phyloP scores from a whole-genome alignment of 1,140 invertebrate genomes.

The Gryllus bimaculatus region DNA sequence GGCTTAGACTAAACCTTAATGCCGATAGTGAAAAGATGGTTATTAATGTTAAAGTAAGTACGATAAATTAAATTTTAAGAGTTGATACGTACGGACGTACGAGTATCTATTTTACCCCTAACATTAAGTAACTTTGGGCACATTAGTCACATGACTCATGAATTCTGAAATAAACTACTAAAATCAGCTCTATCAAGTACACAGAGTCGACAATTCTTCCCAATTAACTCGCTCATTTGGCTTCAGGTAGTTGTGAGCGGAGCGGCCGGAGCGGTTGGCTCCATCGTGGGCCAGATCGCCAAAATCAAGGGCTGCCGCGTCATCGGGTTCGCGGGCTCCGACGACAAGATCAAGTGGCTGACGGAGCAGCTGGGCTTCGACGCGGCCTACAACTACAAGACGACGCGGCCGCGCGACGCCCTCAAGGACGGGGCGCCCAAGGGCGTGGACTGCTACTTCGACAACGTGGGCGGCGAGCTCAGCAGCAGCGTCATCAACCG shows the following conservation, averaged over 20 bases:
- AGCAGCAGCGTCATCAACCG: conserved; percentile 32
- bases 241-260: conserved; percentile 40
- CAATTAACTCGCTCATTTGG: no score
- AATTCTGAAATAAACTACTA: no score
- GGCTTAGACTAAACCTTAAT: no score
- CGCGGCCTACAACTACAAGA: conserved; percentile 52
- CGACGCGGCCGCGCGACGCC: conserved; percentile 36
- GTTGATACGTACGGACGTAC: no score
- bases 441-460: conserved; percentile 32
- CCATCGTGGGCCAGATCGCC: conserved; percentile 51
- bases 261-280: conserved; percentile 51
- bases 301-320: conserved; percentile 45
- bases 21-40: no score
- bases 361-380: conserved; percentile 49
- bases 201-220: no score
- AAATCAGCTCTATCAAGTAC: no score
- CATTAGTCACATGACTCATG: no score
- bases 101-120: no score
- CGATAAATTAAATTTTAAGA: no score
- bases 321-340: conserved; percentile 49
- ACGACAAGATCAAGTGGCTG: conserved; percentile 52
- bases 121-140: no score
- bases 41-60: no score
- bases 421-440: conserved; percentile 40
- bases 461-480: conserved; percentile 37